Evolutionary conservation across 2,888 invertebrate species (phyloP).

Genomic region (Falcaria lacertinaria): DNA sequence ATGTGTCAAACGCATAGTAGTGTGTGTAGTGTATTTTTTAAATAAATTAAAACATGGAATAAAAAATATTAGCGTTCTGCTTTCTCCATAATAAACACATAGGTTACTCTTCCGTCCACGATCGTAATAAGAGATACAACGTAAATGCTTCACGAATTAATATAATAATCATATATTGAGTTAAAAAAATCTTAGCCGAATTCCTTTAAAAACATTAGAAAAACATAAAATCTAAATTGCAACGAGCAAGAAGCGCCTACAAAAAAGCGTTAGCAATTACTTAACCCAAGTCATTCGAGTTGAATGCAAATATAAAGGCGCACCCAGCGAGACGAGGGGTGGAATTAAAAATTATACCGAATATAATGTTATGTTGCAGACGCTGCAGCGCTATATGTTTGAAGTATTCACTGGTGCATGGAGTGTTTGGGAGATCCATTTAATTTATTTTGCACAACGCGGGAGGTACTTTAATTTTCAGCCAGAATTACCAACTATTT

Average conservation of each 20-base stretch:
- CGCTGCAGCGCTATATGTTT: not conserved
- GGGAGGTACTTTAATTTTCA: not conserved
- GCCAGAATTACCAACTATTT: not conserved
- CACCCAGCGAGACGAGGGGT: slow-evolving; percentile 31
- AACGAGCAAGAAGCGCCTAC: slow-evolving; percentile 10
- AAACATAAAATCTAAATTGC: not conserved
- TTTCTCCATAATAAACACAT: no score
- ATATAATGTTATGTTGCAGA: slow-evolving; percentile 20
- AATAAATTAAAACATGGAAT: no score
- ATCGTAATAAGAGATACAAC: no score
- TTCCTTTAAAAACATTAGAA: not conserved
- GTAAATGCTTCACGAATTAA: no score
- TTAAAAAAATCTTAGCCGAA: not conserved
- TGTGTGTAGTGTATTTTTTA: no score
- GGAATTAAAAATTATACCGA: slow-evolving; percentile 60
- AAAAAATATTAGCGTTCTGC: no score
- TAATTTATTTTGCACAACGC: not conserved
- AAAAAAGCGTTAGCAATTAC: slow-evolving; percentile 64
- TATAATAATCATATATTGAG: no score
- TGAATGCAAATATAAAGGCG: slow-evolving; percentile 52
- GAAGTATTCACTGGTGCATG: not conserved
- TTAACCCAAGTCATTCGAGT: slow-evolving; percentile 53
- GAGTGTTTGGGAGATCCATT: not conserved
- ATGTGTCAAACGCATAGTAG: no score
- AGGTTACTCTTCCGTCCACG: no score